Evolutionary conservation across 2,888 invertebrate genomes (phyloP), one percentile per base, ranked within the genome.

Genomic region (Mermis nigrescens): DNA sequence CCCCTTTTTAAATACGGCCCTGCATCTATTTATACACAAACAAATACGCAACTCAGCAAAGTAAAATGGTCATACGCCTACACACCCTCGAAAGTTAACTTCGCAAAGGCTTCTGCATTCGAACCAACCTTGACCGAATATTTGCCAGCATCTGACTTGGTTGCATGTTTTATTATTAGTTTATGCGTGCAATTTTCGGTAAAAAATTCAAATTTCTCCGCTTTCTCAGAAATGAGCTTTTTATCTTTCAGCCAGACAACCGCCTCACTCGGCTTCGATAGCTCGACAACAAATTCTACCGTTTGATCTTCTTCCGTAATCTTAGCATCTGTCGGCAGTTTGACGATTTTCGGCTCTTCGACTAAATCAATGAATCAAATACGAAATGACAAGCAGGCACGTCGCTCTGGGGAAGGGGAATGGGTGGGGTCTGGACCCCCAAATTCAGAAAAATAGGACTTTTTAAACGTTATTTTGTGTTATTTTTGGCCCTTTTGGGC

Each of bases 121-220:
- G 31, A 3, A 19, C 31, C 48, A n/a, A 46, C 32, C 28, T n/a
- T 57, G 4, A 57, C 48, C 15, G 32, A n/a, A 56, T 59, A 59
- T 7, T 57, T 15, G 15, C 68, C 68, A 19, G 64, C 62, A 55
- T 71, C 70, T 19, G 61, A 61, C 4, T 67, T 65, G 7, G 63
- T 59, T 1, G 68, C 66, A 38, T 67, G 62, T 15, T 63, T 57
- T 31, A 70, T 64, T 32, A 85, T 79, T 45, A 89, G 74, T 69
- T 83, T 85, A 67, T 89, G 87, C 1, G 79, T 77, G 64, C 82
- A 81, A 38, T 86, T 86, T 75, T 88, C 86, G 70, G 86, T 83
- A 59, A 86, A 82, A 27, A 89, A 81, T 69, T 85, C n/a, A n/a
- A 86, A 80, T 72, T 87, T 85, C 72, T 86, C 87, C 84, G 86